Conservation (phyloP, 2,113 vertebrate species). For the Isichthys henryi region DNA sequence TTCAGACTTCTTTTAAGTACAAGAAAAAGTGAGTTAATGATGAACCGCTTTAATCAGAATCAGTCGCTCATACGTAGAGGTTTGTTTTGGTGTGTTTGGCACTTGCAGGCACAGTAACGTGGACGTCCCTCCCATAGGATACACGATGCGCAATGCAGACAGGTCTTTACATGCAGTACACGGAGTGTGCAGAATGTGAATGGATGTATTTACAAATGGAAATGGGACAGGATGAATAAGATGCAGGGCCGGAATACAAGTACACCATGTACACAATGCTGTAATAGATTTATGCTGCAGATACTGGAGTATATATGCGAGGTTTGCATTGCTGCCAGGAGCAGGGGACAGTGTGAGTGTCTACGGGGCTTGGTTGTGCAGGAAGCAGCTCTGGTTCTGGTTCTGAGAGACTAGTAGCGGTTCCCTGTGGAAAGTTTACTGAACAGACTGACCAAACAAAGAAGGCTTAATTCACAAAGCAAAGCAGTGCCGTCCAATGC, state of each 20-base stretch:
- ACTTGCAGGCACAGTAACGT: not conserved
- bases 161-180: not conserved
- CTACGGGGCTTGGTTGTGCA: not conserved
- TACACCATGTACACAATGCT: not conserved
- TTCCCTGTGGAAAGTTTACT: not conserved
- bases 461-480: not conserved
- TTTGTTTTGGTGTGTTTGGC: not conserved
- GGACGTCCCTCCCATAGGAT: not conserved
- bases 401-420: not conserved
- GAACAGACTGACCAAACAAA: not conserved
- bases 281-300: not conserved
- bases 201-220: not conserved
- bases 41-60: not conserved
- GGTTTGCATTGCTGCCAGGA: not conserved
- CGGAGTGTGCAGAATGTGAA: not conserved
- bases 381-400: not conserved
- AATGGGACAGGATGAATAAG: not conserved
- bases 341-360: not conserved
- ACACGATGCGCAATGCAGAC: not conserved
- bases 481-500: not conserved
- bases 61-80: not conserved
- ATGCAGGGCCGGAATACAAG: not conserved
- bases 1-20: not conserved
- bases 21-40: not conserved
- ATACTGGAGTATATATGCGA: not conserved